Evolutionary conservation across 2,797 vertebrate species (phyloP), one percentile per base, ranked within the genome.

Genomic region (Eulemur coronatus): DNA sequence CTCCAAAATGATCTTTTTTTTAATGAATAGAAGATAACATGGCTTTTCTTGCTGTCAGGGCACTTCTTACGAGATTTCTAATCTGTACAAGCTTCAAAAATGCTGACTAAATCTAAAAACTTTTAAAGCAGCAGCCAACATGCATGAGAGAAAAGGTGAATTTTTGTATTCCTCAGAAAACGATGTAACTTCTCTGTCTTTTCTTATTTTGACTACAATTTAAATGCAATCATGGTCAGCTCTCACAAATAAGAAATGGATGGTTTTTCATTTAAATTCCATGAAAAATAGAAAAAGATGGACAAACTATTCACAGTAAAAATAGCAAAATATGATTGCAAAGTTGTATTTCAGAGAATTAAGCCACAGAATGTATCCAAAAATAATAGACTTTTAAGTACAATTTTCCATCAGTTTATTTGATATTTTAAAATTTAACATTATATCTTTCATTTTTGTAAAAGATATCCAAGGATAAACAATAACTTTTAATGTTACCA

Each of bases 61-160:
- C 33, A 82, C 28, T 95, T 95, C 78, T 91, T 85, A 95, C 72
- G 59, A 93, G 35, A 96, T 76, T 91, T 84, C 26, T 76, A 81
- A 76, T 95, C 72, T 96, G 10, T 17, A 88, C 30, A 80, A 80
- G 24, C 57, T 88, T 92, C 65, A 84, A 28, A 94, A 95, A 63
- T 87, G 78, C 85, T 89, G 82, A 93, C 46, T 24, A 89, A 92
- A 80, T 92, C 18, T 69, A 79, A 96, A 76, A 76, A 26, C 12
- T 43, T 91, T 41, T 30, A 91, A 96, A 84, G 65, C 7, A 87
- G 63, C 33, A 50, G 22, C 50, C 11, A 30, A 88, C 81, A 38
- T 72, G 30, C 20, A 80, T 88, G 50, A 84, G 5, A 76, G 2
- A 80, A 94, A 94, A 82, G 18, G 87, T 67, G 33, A 2, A 48